Evolutionary conservation across 2,888 invertebrate genomes (phyloP).

Genomic region (Neoscelio sp.): DNA sequence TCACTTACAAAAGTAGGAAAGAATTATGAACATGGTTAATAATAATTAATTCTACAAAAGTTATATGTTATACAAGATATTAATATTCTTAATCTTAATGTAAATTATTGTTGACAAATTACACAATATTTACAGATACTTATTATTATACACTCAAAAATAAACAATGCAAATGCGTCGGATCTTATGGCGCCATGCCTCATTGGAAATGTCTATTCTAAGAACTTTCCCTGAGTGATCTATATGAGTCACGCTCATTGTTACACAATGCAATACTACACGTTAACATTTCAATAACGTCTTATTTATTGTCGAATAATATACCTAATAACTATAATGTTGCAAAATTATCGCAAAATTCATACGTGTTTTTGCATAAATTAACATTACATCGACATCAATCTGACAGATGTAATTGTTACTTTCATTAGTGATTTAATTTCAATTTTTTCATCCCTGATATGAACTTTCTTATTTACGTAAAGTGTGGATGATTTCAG

Average conservation of each 20-base stretch:
- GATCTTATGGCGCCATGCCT: conserved; percentile 52
- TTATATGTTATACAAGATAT: no score
- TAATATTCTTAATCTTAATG: no score
- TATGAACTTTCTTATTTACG: no score
- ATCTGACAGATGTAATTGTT: no score
- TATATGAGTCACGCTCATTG: conserved; percentile 54
- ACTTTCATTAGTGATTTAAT: no score
- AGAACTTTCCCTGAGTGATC: conserved; percentile 57
- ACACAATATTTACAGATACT: conserved; percentile 13
- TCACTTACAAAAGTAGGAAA: no score
- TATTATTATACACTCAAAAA: conserved; percentile 34
- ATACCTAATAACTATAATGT: conserved; percentile 37
- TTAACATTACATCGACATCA: no score
- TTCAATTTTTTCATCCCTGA: no score
- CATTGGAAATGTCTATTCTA: conserved; percentile 56
- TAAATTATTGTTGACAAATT: conserved; percentile 41
- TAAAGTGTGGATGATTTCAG: no score
- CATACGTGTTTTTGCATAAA: conserved; percentile 33
- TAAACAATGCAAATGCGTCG: conserved; percentile 45
- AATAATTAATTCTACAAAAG: no score
- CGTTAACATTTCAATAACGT: conserved; percentile 44
- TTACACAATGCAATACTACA: conserved; percentile 36
- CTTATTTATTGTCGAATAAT: conserved; percentile 35
- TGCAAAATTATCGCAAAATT: conserved; percentile 36
- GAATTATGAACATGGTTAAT: no score